Percentiles rank a stretch among this genome's conserved stretches.
Evolutionary conservation across 2,888 invertebrate species (phyloP).

Genomic region (Steinernema hermaphroditum): DNA sequence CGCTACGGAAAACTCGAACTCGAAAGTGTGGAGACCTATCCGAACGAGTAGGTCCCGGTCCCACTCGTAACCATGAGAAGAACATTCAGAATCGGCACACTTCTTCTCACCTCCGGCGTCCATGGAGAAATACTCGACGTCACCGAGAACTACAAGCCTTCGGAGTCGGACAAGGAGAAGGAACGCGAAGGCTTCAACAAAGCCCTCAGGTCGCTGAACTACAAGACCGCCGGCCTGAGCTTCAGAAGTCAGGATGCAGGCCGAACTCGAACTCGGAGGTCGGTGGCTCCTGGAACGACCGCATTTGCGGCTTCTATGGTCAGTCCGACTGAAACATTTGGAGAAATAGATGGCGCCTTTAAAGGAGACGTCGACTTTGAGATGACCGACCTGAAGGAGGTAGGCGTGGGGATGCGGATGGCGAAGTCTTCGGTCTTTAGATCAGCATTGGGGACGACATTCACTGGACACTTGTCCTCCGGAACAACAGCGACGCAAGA

Average conservation of each 20-base stretch:
- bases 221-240: background rate
- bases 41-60: background rate
- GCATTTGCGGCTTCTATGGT: background rate
- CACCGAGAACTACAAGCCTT: conserved; percentile 35
- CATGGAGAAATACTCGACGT: conserved; percentile 24
- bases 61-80: background rate
- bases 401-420: background rate
- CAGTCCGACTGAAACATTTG: conserved; percentile 6
- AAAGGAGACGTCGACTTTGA: conserved; percentile 11
- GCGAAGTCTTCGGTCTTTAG: background rate
- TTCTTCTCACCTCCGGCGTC: conserved; percentile 33
- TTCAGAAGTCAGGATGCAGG: background rate
- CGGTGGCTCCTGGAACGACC: background rate
- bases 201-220: background rate
- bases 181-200: conserved; percentile 29
- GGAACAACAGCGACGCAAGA: conserved; percentile 1
- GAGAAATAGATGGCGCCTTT: background rate
- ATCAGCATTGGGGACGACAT: conserved; percentile 16
- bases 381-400: conserved; percentile 22
- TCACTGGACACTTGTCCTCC: background rate
- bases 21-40: background rate
- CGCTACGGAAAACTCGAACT: conserved; percentile 5
- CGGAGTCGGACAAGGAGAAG: conserved; percentile 24
- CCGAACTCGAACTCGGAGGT: conserved; percentile 25
- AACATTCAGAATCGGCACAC: conserved; percentile 38